Base-by-base conservation (phyloP, 2,888 invertebrate genomes). In the Andrena haemorrhoa region DNA sequence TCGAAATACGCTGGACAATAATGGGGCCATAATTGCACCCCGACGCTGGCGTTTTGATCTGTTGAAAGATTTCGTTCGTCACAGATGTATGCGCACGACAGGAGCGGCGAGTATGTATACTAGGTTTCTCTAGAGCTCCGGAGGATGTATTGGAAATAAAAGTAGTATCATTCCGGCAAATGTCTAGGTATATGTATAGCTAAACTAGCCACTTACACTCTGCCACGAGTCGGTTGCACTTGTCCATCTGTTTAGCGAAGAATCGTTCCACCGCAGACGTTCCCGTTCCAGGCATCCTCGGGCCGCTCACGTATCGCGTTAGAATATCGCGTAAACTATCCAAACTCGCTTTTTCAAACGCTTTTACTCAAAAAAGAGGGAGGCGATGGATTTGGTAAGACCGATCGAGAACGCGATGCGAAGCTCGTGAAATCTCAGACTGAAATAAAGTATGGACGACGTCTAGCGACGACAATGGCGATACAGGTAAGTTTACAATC, bases 1-100 rank as follows among this genome's bases (percentile, higher is more conserved):
- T 95, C 95, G 92, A 95, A 95, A n/a, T 94, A 87, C 7, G 93
- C 88, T 1, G 94, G 92, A 86, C 95, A 95, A 53, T 79, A 76
- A 1, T 20, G 63, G 5, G 74, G 20, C 29, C 4, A 41, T 41
- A 41, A 41, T 41, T 69, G 51, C 2, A 83, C 83, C 6, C 29
- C 69, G 49, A 64, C 10, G 10, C 35, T 49, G 2, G 4, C 60
- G 7, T 56, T 51, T 16, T 8, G 29, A 41, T 79, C 79, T 79
- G 41, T 47, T 68, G 2, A 1, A n/a, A 56, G 10, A 47, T 41
- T 41, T 41, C 41, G 41, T 3, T 41, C 41, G 41, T 41, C 41
- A 41, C 12, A 12, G 12, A 41, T 41, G 3, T 41, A 41, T 3
- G 41, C 12, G 41, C 41, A 41, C 35, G 35, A 12, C 35, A 35